Conservation (phyloP, 2,888 invertebrate genomes). For the Druceiella hillmani region DNA sequence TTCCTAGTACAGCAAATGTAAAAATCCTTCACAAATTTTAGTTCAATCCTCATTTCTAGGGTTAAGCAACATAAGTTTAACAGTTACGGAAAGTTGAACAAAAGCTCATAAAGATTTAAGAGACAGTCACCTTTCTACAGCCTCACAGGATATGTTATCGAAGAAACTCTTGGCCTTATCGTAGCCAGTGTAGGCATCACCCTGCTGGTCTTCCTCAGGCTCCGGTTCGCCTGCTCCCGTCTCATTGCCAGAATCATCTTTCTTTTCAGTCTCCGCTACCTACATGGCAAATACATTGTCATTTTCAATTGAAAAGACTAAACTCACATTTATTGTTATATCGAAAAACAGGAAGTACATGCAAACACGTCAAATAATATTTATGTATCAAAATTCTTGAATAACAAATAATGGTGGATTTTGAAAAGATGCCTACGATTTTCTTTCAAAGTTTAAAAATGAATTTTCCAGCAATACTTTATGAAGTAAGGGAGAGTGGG, state of each 20-base stretch:
- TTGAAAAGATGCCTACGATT: no score
- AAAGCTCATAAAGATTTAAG: no score
- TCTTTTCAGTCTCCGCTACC: conserved; percentile 68
- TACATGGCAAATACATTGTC: conserved; percentile 19
- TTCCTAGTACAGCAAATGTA: no score
- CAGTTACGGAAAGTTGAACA: no score
- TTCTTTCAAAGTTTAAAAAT: no score
- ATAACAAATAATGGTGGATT: no score
- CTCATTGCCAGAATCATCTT: conserved; percentile 87
- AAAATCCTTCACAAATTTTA: no score
- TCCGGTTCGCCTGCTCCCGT: conserved; percentile 81
- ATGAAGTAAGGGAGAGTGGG: no score
- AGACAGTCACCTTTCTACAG: conserved; percentile 71
- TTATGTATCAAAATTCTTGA: conserved; percentile 1
- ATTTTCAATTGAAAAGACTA: neutral
- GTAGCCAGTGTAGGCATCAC: conserved; percentile 68
- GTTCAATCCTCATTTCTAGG: no score
- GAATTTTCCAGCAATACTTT: no score
- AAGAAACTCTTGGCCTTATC: conserved; percentile 98
- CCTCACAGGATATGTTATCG: conserved; percentile 98
- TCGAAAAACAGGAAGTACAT: conserved; percentile 1
- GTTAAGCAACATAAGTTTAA: no score
- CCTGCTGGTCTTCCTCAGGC: conserved; percentile 59
- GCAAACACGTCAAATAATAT: conserved; percentile 3
- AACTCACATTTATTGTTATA: conserved; percentile 2